Evolutionary conservation across 64 coral and sea anemone species (phyloP).

Genomic region (Porites australiensis): DNA sequence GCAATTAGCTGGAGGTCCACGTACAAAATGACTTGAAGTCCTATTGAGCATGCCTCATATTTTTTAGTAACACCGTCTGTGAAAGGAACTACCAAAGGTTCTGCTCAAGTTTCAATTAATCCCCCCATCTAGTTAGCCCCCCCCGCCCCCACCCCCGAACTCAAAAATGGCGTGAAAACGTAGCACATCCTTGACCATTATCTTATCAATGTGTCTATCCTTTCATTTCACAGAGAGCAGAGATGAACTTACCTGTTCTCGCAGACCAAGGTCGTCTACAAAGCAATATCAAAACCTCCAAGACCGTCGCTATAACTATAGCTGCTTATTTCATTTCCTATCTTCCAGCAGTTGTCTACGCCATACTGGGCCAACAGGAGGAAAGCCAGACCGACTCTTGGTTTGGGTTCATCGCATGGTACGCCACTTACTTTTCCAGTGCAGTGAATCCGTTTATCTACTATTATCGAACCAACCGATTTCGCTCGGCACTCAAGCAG

Average conservation of each 20-base stretch:
- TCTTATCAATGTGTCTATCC: neutral
- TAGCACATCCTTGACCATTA: too few species aligned
- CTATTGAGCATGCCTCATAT: too few species aligned
- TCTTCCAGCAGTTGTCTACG: neutral
- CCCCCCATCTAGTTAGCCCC: too few species aligned
- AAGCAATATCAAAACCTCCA: too few species aligned
- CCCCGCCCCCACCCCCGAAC: too few species aligned
- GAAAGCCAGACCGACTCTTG: neutral
- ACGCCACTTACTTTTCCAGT: neutral
- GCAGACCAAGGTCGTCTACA: neutral
- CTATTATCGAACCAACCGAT: neutral
- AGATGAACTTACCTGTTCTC: neutral
- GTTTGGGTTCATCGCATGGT: neutral
- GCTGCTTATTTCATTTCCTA: neutral
- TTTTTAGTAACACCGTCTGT: too few species aligned
- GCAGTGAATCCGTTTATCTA: neutral
- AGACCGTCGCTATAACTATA: neutral
- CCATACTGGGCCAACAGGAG: neutral
- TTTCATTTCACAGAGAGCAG: neutral
- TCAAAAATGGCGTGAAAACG: too few species aligned
- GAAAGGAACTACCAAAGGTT: too few species aligned
- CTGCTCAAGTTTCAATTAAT: too few species aligned
- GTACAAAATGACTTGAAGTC: too few species aligned
- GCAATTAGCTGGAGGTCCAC: too few species aligned
- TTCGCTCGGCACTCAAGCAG: neutral